Evolutionary conservation across 2,888 invertebrate genomes (phyloP).

Genomic region (Dolomedes plantarius): DNA sequence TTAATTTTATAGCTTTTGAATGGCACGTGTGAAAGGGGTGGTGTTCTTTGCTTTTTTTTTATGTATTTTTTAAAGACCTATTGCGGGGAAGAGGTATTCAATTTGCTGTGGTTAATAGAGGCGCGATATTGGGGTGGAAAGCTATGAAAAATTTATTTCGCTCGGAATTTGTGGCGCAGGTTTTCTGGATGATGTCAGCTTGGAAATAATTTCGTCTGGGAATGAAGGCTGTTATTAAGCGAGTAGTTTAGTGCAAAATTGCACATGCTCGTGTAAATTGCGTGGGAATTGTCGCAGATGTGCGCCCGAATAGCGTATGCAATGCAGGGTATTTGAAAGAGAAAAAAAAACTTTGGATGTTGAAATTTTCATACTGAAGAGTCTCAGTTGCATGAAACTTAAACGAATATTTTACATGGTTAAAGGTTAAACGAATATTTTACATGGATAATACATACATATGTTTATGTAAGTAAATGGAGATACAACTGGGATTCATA

Average conservation of each 20-base stretch:
- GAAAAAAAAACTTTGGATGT: too few species aligned
- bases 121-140: not conserved
- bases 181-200: not conserved
- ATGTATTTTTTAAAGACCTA: not conserved
- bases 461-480: too few species aligned
- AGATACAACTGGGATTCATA: too few species aligned
- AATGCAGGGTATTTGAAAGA: too few species aligned
- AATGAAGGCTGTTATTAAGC: not conserved
- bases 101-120: conserved; percentile 13
- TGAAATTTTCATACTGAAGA: too few species aligned
- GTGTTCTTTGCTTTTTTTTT: not conserved
- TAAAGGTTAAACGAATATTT: too few species aligned
- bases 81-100: not conserved
- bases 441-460: too few species aligned
- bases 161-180: not conserved
- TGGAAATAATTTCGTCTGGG: not conserved
- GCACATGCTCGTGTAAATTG: too few species aligned
- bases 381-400: too few species aligned
- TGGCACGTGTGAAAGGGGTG: conserved; percentile 50
- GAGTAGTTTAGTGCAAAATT: not conserved
- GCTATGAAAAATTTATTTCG: not conserved
- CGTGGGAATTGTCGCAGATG: too few species aligned
- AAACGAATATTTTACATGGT: too few species aligned
- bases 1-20: conserved; percentile 7
- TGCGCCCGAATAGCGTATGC: too few species aligned